A percentile compares a stretch with the other conserved stretches of the same genome.
Conservation (phyloP, 2,888 invertebrate genomes). For the Microlaimidae sp. region DNA sequence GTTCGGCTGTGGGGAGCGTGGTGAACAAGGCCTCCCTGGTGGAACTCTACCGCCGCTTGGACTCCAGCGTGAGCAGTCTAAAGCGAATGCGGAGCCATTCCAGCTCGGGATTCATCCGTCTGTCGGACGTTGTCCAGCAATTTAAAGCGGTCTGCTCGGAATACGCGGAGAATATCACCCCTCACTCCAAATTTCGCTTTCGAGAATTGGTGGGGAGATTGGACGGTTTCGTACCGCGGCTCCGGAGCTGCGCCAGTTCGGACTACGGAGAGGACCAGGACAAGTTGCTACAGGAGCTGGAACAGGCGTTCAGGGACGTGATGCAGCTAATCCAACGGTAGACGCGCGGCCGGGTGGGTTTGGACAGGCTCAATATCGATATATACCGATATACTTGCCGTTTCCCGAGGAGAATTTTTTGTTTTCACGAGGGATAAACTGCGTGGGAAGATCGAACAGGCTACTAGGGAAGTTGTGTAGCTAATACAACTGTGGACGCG, state of each 20-base stretch:
- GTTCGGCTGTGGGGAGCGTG: background rate
- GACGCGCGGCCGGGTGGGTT: no score
- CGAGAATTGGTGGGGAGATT: slow-evolving; percentile 37
- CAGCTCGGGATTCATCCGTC: slow-evolving; percentile 13
- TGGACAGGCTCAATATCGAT: no score
- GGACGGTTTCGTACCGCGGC: slow-evolving; percentile 27
- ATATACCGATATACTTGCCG: no score
- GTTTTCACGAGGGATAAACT: no score
- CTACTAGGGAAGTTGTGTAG: no score
- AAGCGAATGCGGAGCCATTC: slow-evolving; percentile 12
- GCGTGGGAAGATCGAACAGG: no score
- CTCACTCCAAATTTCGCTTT: slow-evolving; percentile 71
- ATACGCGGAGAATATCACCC: slow-evolving; percentile 64
- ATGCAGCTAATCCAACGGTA: slow-evolving; percentile 30
- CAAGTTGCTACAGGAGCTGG: slow-evolving; percentile 25
- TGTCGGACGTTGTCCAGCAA: slow-evolving; percentile 52
- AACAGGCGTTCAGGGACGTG: slow-evolving; percentile 26
- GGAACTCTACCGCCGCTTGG: slow-evolving; percentile 21
- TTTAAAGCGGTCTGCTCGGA: slow-evolving; percentile 64
- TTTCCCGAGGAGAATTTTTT: no score
- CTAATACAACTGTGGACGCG: no score
- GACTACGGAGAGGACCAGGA: slow-evolving; percentile 23
- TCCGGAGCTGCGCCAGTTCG: slow-evolving; percentile 21
- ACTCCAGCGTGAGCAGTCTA: slow-evolving; percentile 18
- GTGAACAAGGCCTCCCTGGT: slow-evolving; percentile 22